phyloP scores from a whole-genome alignment of 2,888 invertebrate genomes.

The Platycheirus rosarum region DNA sequence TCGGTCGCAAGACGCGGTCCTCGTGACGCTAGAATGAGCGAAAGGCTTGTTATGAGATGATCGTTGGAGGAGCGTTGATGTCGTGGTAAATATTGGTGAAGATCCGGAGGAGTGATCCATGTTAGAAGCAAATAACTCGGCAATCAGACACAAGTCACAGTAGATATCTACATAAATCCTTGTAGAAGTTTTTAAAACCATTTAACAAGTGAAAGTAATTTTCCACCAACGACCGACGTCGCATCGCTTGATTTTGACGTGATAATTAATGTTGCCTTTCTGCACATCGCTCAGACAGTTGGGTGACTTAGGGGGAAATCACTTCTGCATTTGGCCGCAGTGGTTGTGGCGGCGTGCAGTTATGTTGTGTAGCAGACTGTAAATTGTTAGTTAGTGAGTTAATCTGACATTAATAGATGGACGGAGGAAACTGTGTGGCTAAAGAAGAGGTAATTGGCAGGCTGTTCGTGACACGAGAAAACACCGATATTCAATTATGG shows the following conservation, averaged over 20 bases:
- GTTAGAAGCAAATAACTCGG: background rate
- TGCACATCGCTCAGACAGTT: conserved; percentile 48
- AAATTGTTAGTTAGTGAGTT: conserved; percentile 46
- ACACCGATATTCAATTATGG: conserved; percentile 66
- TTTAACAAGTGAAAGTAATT: conserved; percentile 64
- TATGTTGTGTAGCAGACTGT: conserved; percentile 33
- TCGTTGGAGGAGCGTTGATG: too few species aligned
- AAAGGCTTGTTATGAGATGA: too few species aligned
- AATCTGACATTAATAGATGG: conserved; percentile 46
- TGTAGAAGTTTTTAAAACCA: conserved; percentile 21
- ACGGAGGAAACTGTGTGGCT: conserved; percentile 10
- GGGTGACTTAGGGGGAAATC: conserved; percentile 42
- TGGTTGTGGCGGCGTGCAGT: conserved; percentile 26
- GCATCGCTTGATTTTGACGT: conserved; percentile 45
- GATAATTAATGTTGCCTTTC: conserved; percentile 67
- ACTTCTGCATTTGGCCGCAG: conserved; percentile 36
- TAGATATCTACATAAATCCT: conserved; percentile 35
- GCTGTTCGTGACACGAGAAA: conserved; percentile 51
- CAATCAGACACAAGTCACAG: background rate
- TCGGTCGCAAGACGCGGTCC: conserved; percentile 27
- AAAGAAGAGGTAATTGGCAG: conserved; percentile 52
- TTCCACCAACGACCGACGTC: conserved; percentile 15
- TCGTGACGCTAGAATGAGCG: background rate
- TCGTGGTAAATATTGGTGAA: too few species aligned
- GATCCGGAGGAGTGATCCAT: conserved; percentile 14